These are phyloP conservation scores for Noctuana brunneofusca DNA, from an alignment of 2,888 invertebrate species.

Conservation along the genomic window DNA sequence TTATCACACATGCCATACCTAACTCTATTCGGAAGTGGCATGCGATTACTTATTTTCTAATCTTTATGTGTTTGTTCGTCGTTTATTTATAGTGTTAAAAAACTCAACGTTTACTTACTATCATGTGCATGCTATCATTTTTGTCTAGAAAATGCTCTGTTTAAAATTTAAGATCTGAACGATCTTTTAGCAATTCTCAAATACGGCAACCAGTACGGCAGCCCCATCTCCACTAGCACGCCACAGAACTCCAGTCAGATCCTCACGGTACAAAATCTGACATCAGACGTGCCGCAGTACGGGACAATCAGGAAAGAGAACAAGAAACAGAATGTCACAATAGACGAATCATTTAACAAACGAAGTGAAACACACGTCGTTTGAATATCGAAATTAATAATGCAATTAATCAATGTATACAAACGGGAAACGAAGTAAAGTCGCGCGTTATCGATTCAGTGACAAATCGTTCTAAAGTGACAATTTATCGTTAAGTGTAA, in stretches of 20 bases:
- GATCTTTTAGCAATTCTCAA: too few relatives aligned
- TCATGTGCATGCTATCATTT: too few relatives aligned
- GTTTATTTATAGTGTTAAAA: too few relatives aligned
- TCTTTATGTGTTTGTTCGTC: too few relatives aligned
- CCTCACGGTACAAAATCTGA: conserved; percentile 82
- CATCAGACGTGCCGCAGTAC: conserved; percentile 77
- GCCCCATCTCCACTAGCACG: conserved; percentile 70
- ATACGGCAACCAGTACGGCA: conserved; percentile 80
- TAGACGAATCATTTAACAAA: conserved; percentile 74
- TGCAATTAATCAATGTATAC: not conserved
- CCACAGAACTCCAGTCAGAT: conserved; percentile 81
- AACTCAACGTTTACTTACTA: too few relatives aligned
- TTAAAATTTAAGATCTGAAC: too few relatives aligned
- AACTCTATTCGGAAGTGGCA: too few relatives aligned
- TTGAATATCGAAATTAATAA: conserved; percentile 42
- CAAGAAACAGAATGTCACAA: conserved; percentile 79
- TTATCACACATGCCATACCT: too few relatives aligned
- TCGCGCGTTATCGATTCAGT: conserved; percentile 9
- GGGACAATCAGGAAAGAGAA: conserved; percentile 80
- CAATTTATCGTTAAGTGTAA: conserved; percentile 37
- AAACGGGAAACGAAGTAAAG: conserved; percentile 9
- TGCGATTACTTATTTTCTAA: too few relatives aligned
- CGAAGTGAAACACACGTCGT: conserved; percentile 75
- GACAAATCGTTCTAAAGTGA: conserved; percentile 31
- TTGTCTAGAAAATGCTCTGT: too few relatives aligned